phyloP scores from a whole-genome alignment of 2,113 vertebrate species.

The Phylloscopus trochilus region DNA sequence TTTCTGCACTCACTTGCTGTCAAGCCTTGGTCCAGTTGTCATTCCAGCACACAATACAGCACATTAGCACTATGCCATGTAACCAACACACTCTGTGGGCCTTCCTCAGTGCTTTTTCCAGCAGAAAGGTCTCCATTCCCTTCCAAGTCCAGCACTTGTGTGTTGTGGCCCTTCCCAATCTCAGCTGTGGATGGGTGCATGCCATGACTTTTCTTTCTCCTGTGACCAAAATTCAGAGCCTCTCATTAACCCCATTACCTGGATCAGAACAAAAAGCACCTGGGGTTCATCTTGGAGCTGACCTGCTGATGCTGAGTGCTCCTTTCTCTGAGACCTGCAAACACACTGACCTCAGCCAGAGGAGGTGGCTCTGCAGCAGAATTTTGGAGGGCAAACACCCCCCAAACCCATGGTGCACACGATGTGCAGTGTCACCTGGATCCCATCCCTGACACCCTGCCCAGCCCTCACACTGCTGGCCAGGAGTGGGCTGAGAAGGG shows the following conservation, averaged over 20 bases:
- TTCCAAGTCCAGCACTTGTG: rapidly evolving
- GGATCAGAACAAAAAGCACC: background rate
- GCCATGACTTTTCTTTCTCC: background rate
- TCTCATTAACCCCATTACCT: background rate
- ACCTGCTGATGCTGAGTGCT: background rate
- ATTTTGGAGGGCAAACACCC: background rate
- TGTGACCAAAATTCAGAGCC: background rate
- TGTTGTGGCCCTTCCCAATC: background rate
- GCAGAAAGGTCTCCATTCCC: background rate
- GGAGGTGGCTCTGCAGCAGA: background rate
- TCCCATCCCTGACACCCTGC: background rate
- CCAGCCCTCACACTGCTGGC: background rate
- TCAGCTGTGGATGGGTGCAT: rapidly evolving
- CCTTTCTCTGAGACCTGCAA: background rate
- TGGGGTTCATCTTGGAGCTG: background rate
- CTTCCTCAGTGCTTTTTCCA: background rate
- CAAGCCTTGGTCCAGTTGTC: background rate
- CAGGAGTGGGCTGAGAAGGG: background rate
- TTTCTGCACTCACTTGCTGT: background rate
- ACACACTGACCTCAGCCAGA: background rate
- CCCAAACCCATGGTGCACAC: rapidly evolving
- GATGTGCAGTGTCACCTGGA: background rate
- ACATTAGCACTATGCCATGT: rapidly evolving
- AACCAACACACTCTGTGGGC: background rate
- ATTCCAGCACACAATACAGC: background rate